phyloP scores from a whole-genome alignment of 2,797 vertebrate species.

The Clamator glandarius region DNA sequence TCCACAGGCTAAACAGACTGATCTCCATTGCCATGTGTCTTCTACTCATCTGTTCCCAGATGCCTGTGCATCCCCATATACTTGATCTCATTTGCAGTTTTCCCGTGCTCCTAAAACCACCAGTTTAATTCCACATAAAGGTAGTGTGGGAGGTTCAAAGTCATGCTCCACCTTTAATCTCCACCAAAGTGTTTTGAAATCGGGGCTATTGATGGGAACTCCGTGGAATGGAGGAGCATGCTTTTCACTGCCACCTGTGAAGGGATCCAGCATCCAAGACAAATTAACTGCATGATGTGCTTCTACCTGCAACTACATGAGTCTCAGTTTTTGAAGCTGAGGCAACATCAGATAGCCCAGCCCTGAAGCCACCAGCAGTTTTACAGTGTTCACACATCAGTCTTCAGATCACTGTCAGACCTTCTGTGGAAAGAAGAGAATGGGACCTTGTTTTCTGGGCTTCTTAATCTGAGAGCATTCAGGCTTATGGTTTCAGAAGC shows the following conservation, averaged over 20 bases:
- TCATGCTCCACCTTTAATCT: not conserved
- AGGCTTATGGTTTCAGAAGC: not conserved
- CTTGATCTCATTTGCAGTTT: not conserved
- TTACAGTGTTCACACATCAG: too few species aligned
- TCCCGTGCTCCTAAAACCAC: not conserved
- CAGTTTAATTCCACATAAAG: not conserved
- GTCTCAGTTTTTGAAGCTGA: not conserved
- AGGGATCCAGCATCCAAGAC: not conserved
- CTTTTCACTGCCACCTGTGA: not conserved
- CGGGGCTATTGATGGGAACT: not conserved
- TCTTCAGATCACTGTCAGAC: not conserved
- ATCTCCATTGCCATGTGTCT: not conserved
- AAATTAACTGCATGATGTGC: not conserved
- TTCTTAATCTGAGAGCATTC: not conserved
- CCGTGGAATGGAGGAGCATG: rapidly evolving
- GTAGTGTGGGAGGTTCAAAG: not conserved
- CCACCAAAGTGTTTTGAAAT: not conserved
- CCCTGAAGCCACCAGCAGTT: not conserved
- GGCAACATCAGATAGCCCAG: not conserved
- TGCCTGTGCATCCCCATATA: not conserved
- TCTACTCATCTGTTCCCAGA: not conserved
- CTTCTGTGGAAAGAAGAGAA: not conserved
- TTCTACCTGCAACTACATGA: too few species aligned
- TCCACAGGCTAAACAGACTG: not conserved
- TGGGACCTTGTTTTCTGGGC: not conserved